These are phyloP conservation scores for Bryconaethiops microstoma DNA, from an alignment of 2,797 vertebrate species.

Conservation along the genomic window DNA sequence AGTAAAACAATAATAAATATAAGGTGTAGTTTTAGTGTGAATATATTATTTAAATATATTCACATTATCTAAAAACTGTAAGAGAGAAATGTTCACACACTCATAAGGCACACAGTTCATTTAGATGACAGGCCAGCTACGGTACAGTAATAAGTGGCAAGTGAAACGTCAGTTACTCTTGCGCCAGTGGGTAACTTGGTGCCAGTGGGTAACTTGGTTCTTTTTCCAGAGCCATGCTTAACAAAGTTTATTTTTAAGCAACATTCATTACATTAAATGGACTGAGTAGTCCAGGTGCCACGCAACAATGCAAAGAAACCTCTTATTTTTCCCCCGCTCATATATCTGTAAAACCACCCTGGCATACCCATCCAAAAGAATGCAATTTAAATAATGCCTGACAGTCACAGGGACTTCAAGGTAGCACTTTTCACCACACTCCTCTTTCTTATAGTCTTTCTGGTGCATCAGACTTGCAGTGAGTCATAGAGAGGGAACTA, in stretches of 20 bases:
- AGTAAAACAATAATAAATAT: background rate
- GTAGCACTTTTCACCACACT: background rate
- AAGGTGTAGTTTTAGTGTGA: background rate
- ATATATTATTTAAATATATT: too few relatives aligned
- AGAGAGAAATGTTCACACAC: background rate
- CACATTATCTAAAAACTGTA: background rate
- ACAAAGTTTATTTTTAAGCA: conserved; percentile 40
- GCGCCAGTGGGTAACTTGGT: background rate
- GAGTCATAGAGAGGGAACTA: conserved; percentile 48
- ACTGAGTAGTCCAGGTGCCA: conserved; percentile 19
- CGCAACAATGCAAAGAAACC: conserved; percentile 29
- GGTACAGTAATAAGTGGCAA: background rate
- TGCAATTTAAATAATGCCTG: conserved; percentile 26
- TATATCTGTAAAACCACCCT: conserved; percentile 12
- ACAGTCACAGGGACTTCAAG: conserved; percentile 7
- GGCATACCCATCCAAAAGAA: background rate
- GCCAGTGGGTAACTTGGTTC: background rate
- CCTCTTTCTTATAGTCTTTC: background rate
- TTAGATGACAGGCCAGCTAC: background rate
- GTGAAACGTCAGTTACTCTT: conserved; percentile 14
- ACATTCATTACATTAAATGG: conserved; percentile 22
- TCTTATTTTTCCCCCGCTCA: background rate
- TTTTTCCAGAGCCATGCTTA: conserved; percentile 35
- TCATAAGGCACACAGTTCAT: background rate
- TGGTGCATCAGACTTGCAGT: conserved; percentile 42